These are phyloP conservation scores for Peromyscus attwateri DNA, from an alignment of 2,797 vertebrate genomes.

Conservation along the genomic window DNA sequence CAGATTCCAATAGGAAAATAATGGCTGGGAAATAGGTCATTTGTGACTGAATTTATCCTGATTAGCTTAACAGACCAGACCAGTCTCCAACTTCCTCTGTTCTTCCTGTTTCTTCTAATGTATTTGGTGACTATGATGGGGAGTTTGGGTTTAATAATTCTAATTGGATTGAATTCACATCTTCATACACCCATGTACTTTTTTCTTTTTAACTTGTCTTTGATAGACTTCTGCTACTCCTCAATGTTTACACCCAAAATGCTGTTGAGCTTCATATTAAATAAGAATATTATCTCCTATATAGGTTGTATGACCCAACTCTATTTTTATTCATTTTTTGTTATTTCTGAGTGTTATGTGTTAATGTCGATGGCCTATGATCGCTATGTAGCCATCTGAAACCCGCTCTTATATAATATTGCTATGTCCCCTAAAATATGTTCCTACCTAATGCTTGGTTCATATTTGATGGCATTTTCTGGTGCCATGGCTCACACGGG, in stretches of 20 bases:
- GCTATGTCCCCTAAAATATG: conserved; percentile 14
- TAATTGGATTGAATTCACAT: conserved; percentile 38
- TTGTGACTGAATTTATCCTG: conserved; percentile 49
- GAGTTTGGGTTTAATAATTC: conserved; percentile 1
- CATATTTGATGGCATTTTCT: conserved; percentile 58
- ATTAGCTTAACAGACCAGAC: conserved; percentile 9
- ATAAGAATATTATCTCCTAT: conserved; percentile 76
- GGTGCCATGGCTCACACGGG: conserved; percentile 49
- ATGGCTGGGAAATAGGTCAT: conserved; percentile 4
- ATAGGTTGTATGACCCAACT: conserved; percentile 70
- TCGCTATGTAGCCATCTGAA: conserved; percentile 20
- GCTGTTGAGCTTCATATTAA: conserved; percentile 54
- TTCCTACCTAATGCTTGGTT: background rate
- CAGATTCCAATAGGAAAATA: background rate
- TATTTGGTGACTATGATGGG: background rate
- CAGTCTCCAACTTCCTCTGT: background rate
- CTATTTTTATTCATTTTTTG: conserved; percentile 65
- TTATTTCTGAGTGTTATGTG: conserved; percentile 68
- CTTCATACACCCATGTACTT: conserved; percentile 72
- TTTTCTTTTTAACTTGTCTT: conserved; percentile 75
- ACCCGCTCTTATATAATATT: conserved; percentile 19
- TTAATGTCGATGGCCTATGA: conserved; percentile 29
- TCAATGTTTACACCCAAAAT: conserved; percentile 79
- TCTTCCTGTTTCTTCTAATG: conserved; percentile 45
- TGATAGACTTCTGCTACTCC: conserved; percentile 69